Evolutionary conservation across 2,113 vertebrate species (phyloP), one percentile per base, ranked within the genome.

Genomic region (Rhipidura dahli): DNA sequence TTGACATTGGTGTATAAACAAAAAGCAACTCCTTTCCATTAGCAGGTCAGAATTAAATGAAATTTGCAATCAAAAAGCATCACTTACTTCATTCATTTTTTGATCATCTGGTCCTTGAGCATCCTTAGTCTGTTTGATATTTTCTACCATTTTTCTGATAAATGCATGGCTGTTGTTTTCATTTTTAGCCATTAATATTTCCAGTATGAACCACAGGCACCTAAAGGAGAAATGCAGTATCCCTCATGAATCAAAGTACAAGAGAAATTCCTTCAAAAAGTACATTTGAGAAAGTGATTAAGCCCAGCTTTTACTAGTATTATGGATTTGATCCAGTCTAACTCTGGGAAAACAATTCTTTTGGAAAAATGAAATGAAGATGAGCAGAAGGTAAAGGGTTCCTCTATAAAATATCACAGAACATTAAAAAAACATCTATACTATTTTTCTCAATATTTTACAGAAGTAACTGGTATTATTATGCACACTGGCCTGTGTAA

Each of bases 141-240:
- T 99, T 98, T 99, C 99, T 95, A 99, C 99, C 99, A 99, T 99
- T 97, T 99, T 99, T 95, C 99, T 98, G 56, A 99, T 99, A 97
- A 99, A 99, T 1, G 99, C 99, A 35, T 99, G 99, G 88, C 99
- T 99, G 96, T 99, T 99, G 97, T 99, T 99, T 98, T 99, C 99
- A 93, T 99, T 99, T 98, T 99, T 99, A 91, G 99, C 98, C 99
- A 99, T 99, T 92, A 99, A 87, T 95, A 99, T 99, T 98, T 99
- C 99, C 88, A 99, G 97, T 96, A 99, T 99, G 88, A 99, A 99
- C 99, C 99, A 99, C 61, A 99, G 98, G 95, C 99, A 99, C 95
- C 99, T 99, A 84, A 49, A 73, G 87, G 60, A 50, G 40, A 82
- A 92, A 73, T 20, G 8, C 4, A 80, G 31, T 51, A 91, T 20